Conservation (phyloP, 1,140 invertebrate genomes). For the Oryctes rhinoceros region DNA sequence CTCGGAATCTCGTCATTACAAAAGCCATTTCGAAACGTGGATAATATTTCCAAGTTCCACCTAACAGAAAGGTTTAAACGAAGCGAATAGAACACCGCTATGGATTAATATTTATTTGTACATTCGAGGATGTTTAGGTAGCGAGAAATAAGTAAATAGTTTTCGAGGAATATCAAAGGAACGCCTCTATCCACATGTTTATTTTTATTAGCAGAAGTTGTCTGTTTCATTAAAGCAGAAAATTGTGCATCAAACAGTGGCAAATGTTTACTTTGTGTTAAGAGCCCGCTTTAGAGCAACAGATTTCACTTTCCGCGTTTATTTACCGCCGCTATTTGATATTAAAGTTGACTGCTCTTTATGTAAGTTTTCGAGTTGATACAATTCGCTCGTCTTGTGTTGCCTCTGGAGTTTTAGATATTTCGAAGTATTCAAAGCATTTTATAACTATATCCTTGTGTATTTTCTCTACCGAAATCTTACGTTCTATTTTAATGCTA, state of each 20-base stretch:
- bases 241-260: neutral
- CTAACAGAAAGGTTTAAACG: neutral
- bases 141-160: neutral
- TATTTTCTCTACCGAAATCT: too few relatives aligned
- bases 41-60: too few relatives aligned
- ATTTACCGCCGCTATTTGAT: slow-evolving; percentile 8
- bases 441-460: too few relatives aligned
- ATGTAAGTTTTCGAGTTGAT: neutral
- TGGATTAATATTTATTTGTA: neutral
- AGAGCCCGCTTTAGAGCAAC: neutral
- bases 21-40: too few relatives aligned
- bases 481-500: too few relatives aligned
- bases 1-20: too few relatives aligned
- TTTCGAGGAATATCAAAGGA: neutral
- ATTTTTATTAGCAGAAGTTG: slow-evolving; percentile 1
- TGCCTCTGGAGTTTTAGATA: too few relatives aligned
- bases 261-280: slow-evolving; percentile 12
- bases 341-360: slow-evolving; percentile 3
- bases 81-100: neutral
- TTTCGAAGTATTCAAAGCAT: too few relatives aligned
- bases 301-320: neutral
- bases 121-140: neutral
- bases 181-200: neutral
- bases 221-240: neutral
- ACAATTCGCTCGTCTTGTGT: too few relatives aligned